Evolutionary conservation across 2,797 vertebrate species (phyloP), one percentile per base, ranked within the genome.

Genomic region (Syndactyla subalaris): DNA sequence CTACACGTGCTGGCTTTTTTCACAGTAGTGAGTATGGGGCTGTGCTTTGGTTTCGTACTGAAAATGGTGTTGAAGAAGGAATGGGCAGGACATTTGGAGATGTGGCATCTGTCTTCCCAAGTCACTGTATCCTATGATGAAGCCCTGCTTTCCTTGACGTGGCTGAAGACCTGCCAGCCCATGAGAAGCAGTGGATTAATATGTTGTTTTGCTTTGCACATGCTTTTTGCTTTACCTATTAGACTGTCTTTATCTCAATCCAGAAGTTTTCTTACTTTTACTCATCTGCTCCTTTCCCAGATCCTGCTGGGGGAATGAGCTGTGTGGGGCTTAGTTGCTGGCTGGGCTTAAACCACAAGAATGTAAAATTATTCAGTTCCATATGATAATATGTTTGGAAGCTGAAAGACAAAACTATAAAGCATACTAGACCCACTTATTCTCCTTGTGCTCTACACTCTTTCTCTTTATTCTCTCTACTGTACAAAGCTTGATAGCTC

Each of bases 381-480:
- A 0, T 20, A 18, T 13, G 52, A 54, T 54, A 12, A 17, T 34
- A 10, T 21, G 12, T 51, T 59, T 51, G 61, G 48, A 93, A 85
- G 65, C 30, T 5, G 12, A 70, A 85, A 57, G 23, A n/a, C 41
- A 88, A 46, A 81, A 27, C 14, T 34, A 30, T 20, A 46, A 73
- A 82, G 19, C 7, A 5, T 12, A 32, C 0, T 0, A 51, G n/a
- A 46, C n/a, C 13, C 58, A 38, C 59, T 85, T 16, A n/a, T 70
- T 62, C 55, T 68, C 14, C 24, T 9, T 87, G 59, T 63, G 59
- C 24, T 73, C 18, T 38, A 29, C 5, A 2, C 19, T 45, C 18
- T 51, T 72, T 34, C 9, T 32, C 36, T 83, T 76, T 63, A 21
- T 49, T 79, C 30, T 5, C 10, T 46, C 30, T 32, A 10, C 27